Evolutionary conservation across 2,797 vertebrate species (phyloP).

Genomic region (Leuciscus waleckii): DNA sequence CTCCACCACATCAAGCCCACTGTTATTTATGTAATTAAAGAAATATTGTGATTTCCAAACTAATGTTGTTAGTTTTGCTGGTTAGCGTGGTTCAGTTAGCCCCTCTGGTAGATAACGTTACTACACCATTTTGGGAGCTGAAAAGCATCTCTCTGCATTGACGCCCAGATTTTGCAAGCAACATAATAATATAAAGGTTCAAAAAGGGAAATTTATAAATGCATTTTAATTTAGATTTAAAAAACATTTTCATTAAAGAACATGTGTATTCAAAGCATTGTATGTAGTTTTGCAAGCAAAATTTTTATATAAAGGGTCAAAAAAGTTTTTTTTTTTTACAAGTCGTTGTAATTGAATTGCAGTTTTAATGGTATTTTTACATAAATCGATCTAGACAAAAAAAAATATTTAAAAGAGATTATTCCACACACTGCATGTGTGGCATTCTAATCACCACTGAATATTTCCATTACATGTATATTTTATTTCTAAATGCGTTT

Average conservation of each 20-base stretch:
- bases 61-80: not conserved
- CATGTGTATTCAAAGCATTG: not conserved
- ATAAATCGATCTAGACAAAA: not conserved
- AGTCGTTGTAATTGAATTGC: not conserved
- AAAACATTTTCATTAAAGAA: not conserved
- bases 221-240: not conserved
- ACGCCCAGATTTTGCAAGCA: not conserved
- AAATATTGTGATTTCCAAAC: slow-evolving; percentile 16
- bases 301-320: not conserved
- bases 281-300: not conserved
- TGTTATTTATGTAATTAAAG: slow-evolving; percentile 12
- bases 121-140: not conserved
- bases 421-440: not conserved
- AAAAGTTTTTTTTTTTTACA: not conserved
- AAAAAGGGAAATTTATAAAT: not conserved
- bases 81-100: not conserved
- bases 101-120: not conserved
- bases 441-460: not conserved
- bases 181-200: not conserved
- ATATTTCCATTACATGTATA: not conserved
- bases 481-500: not conserved
- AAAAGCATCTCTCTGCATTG: not conserved
- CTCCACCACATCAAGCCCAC: slow-evolving; percentile 17
- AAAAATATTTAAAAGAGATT: not conserved
- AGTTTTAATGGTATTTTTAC: not conserved